These are phyloP conservation scores for Buteo buteo DNA, from an alignment of 2,113 vertebrate species.

Conservation along the genomic window DNA sequence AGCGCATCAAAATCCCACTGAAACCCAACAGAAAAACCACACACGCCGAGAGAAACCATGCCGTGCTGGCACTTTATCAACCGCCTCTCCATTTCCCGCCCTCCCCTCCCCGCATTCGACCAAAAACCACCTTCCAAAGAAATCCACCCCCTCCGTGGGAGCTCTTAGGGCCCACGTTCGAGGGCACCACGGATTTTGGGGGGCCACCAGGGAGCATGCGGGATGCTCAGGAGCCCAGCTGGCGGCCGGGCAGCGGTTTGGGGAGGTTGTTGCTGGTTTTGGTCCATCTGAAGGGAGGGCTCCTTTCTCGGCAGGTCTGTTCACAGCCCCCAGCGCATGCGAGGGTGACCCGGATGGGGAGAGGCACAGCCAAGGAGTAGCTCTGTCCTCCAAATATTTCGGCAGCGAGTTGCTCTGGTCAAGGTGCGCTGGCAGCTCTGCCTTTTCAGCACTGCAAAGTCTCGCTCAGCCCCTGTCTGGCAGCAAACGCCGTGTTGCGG, in stretches of 20 bases:
- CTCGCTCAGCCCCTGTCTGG: background rate
- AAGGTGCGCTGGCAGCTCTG: background rate
- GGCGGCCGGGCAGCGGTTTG: rapidly evolving
- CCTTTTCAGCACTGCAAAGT: background rate
- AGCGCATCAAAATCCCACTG: rapidly evolving
- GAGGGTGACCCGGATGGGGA: rapidly evolving
- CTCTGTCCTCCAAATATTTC: rapidly evolving
- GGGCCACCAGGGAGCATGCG: rapidly evolving
- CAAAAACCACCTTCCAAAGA: background rate
- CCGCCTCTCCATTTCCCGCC: background rate
- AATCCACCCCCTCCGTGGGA: background rate
- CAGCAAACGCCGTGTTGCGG: rapidly evolving
- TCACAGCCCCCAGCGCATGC: background rate
- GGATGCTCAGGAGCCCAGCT: background rate
- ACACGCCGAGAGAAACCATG: rapidly evolving
- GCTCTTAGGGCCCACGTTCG: rapidly evolving
- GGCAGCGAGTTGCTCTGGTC: background rate
- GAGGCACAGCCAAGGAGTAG: rapidly evolving
- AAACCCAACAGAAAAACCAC: background rate
- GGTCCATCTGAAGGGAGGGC: background rate
- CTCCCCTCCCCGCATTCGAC: rapidly evolving
- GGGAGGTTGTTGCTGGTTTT: background rate
- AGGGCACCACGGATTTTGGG: rapidly evolving
- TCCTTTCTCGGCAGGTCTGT: background rate
- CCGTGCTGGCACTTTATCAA: background rate